Conservation (phyloP, 2,888 invertebrate species). For the Hyposoter didymator region DNA sequence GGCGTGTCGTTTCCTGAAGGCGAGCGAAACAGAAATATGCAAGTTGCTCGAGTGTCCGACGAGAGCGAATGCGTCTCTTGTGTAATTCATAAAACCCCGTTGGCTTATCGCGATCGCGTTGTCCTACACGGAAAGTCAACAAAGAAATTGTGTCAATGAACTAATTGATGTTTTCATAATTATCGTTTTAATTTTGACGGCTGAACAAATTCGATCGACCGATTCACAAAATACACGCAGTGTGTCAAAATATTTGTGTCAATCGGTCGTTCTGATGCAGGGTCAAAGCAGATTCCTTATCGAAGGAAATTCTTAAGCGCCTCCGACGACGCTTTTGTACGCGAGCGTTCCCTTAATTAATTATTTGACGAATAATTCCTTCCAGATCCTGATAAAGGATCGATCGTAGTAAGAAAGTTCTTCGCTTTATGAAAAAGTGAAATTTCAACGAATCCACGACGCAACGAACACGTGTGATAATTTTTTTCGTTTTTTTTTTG, state of each 20-base stretch:
- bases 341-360: no score
- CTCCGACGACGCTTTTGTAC: no score
- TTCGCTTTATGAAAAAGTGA: constrained; percentile 9
- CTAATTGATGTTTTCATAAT: background rate
- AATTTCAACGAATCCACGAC: no score
- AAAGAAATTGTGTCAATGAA: background rate
- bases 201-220: background rate
- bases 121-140: background rate
- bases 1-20: constrained; percentile 75
- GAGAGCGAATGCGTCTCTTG: constrained; percentile 50
- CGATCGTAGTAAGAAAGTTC: constrained; percentile 47
- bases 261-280: no score
- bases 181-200: background rate
- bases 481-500: constrained; percentile 43
- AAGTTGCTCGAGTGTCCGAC: constrained; percentile 46
- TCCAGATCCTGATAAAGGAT: background rate
- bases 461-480: constrained; percentile 36
- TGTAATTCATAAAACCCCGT: constrained; percentile 42
- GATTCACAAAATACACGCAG: no score
- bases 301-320: no score
- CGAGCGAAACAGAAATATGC: constrained; percentile 57
- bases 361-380: no score
- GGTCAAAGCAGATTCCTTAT: no score
- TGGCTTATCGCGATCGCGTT: constrained; percentile 18
- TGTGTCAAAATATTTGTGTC: no score